phyloP scores from a whole-genome alignment of 2,888 invertebrate species.

The Conomelus anceps region DNA sequence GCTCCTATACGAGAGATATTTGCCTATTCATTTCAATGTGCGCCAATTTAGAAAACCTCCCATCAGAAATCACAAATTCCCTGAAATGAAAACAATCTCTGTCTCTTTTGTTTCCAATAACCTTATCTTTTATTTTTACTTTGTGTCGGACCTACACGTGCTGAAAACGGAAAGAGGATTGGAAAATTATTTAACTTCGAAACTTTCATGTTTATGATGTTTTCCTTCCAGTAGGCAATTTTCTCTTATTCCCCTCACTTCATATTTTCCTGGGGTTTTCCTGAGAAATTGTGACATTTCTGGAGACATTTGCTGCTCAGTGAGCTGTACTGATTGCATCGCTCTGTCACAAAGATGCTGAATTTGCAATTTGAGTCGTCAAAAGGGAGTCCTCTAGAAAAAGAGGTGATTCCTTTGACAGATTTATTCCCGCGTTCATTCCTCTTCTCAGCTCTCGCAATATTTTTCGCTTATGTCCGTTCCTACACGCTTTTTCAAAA shows the following conservation, averaged over 20 bases:
- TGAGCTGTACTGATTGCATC: not conserved
- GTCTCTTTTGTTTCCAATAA: not conserved
- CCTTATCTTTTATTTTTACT: not conserved
- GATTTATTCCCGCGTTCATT: not conserved
- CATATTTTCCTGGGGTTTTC: not conserved
- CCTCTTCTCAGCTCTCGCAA: not conserved
- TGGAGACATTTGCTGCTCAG: not conserved
- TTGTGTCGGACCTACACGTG: not conserved
- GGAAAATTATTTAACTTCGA: not conserved
- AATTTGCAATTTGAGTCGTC: not conserved
- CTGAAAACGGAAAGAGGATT: not conserved
- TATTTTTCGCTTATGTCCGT: too few species aligned
- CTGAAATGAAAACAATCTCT: not conserved
- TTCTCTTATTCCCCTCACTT: not conserved
- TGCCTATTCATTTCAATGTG: not conserved
- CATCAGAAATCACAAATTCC: not conserved
- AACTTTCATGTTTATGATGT: not conserved
- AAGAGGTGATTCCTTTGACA: not conserved
- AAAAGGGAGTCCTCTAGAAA: not conserved
- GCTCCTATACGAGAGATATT: not conserved
- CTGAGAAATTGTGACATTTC: not conserved
- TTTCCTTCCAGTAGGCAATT: not conserved
- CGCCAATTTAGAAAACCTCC: not conserved
- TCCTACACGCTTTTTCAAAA: too few species aligned
- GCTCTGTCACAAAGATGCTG: not conserved